Conservation (phyloP, 2,888 invertebrate genomes). For the Abrostola tripartita region DNA sequence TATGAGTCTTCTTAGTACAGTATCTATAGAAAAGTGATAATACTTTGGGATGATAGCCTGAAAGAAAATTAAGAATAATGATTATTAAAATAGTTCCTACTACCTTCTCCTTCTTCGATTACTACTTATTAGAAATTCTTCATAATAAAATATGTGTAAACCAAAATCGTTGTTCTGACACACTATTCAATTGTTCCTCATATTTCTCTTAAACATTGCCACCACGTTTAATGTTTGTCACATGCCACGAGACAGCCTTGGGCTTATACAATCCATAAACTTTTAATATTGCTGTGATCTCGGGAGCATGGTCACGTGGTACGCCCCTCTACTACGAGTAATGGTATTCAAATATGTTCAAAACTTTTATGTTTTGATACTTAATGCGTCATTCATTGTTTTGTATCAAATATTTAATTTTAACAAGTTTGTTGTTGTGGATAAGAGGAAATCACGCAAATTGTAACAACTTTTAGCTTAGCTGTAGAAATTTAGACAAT, state of each 20-base stretch:
- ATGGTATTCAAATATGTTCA: not conserved
- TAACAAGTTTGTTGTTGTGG: not conserved
- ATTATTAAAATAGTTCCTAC: too few species aligned
- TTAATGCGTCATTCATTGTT: not conserved
- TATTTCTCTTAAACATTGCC: not conserved
- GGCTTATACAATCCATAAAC: constrained; percentile 38
- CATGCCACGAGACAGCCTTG: constrained; percentile 46
- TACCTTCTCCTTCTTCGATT: too few species aligned
- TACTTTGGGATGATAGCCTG: too few species aligned
- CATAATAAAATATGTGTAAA: not conserved
- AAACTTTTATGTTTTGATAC: not conserved
- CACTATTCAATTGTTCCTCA: not conserved
- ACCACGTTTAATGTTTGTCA: constrained; percentile 32
- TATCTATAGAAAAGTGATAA: too few species aligned
- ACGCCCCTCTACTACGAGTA: not conserved
- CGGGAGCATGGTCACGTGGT: not conserved
- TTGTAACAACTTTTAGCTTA: too few species aligned
- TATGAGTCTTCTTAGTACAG: too few species aligned
- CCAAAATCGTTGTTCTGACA: not conserved
- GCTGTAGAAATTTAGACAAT: too few species aligned
- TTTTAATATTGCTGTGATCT: constrained; percentile 25
- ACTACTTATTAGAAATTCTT: too few species aligned
- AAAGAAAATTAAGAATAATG: too few species aligned
- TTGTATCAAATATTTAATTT: not conserved
- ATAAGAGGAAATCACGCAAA: too few species aligned